Conservation (phyloP, 2,113 vertebrate species). For the Corythaeola cristata region DNA sequence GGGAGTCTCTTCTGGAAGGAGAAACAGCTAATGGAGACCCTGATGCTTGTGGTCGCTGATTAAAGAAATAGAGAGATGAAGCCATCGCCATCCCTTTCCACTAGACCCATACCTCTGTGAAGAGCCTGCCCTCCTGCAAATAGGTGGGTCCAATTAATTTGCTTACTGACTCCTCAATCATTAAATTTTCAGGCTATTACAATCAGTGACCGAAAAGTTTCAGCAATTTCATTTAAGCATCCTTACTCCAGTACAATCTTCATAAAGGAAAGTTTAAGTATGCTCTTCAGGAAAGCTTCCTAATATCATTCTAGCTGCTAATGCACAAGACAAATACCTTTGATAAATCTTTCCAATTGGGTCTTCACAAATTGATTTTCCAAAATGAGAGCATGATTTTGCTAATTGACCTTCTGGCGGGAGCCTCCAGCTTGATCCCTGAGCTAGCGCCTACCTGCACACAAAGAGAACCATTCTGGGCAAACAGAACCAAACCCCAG, state of each 20-base stretch:
- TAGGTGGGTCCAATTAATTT: neutral
- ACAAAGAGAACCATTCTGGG: neutral
- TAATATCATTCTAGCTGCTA: neutral
- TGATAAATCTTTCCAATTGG: neutral
- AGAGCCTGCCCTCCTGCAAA: neutral
- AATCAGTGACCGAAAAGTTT: neutral
- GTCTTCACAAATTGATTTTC: neutral
- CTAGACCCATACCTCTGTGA: neutral
- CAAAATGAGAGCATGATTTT: neutral
- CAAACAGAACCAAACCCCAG: neutral
- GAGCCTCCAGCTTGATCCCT: neutral
- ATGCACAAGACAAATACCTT: neutral
- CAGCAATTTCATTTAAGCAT: neutral
- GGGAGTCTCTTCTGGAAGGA: neutral
- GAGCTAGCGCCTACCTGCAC: accelerated
- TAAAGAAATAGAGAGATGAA: neutral
- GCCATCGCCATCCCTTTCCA: neutral
- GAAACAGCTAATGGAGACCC: neutral
- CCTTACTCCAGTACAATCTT: neutral
- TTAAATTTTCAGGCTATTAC: neutral
- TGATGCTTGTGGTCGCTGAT: neutral
- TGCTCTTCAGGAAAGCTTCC: neutral
- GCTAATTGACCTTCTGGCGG: neutral
- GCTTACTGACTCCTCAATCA: neutral
- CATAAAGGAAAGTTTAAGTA: neutral